Evolutionary conservation across 2,113 vertebrate genomes (phyloP), one percentile per base, ranked within the genome.

Genomic region (Tyrannus savana): DNA sequence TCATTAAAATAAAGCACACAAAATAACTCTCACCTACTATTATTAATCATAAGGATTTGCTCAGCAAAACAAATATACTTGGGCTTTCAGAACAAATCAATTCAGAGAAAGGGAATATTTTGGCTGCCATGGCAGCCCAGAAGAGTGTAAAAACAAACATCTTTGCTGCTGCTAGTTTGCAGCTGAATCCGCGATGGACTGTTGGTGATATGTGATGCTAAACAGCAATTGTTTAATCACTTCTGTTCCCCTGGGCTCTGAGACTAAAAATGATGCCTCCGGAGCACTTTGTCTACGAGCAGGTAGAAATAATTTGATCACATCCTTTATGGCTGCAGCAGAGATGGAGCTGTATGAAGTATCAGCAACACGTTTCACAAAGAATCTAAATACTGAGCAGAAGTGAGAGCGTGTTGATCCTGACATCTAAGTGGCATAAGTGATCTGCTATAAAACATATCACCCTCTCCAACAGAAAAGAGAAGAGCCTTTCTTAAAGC

Each of bases 1-100:
- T 95, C 95, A 95, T 96, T 95, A 96, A 95, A 97, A 84, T 68
- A 93, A 95, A 95, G 55, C 73, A 93, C 91, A 90, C 80, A 92
- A 93, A 95, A 93, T 89, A 95, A 93, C 83, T 93, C 86, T 93
- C 77, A 84, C 80, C 90, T 73, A 79, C 80, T 89, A 93, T 67
- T 90, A 93, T 93, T 95, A 96, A 96, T 94, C 90, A 95, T 82
- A 90, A 81, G 77, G 77, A 94, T 89, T 92, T 96, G 39, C 68
- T 83, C 67, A 23, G 86, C 83, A 96, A 95, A 96, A 94, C 84
- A 96, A 92, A 96, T 82, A 95, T 80, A 91, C 88, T 77, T 87
- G 71, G 86, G 88, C 35, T 69, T 97, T 92, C 71, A 93, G 88
- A 97, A 90, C 90, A 96, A 94, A 95, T 92, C 83, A 89, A 8